Conservation (phyloP, 2,888 invertebrate species). For the Ceriagrion tenellum region DNA sequence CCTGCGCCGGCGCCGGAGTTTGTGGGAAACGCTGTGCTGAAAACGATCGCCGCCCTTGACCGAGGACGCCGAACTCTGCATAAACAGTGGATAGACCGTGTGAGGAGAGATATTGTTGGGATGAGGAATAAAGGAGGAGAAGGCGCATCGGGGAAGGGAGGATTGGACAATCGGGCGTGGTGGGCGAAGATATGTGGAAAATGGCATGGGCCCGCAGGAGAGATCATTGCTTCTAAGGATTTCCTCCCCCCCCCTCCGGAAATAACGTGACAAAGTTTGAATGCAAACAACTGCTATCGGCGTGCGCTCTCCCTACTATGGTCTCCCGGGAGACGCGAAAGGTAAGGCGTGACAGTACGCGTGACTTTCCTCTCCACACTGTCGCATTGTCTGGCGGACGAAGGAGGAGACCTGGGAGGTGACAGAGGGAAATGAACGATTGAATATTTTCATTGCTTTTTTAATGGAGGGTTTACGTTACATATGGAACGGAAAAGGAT, state of each 20-base stretch:
- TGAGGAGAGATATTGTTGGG: not conserved
- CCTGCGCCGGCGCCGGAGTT: not conserved
- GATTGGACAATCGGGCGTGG: not conserved
- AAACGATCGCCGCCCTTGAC: not conserved
- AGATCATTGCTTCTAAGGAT: not conserved
- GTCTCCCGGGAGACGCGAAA: not conserved
- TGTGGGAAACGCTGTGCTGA: conserved; percentile 5
- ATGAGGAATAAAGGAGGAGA: not conserved
- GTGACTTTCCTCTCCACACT: not conserved
- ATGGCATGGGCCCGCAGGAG: not conserved
- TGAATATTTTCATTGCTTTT: not conserved
- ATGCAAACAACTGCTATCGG: not conserved
- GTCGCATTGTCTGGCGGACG: not conserved
- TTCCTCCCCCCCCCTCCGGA: not conserved
- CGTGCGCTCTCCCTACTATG: not conserved
- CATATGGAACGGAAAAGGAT: not conserved
- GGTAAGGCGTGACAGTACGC: not conserved
- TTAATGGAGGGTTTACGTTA: not conserved
- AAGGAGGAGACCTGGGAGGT: not conserved
- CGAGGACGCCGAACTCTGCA: conserved; percentile 38
- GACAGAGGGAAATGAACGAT: not conserved
- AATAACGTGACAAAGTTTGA: not conserved
- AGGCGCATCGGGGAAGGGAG: not conserved
- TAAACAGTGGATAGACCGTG: not conserved
- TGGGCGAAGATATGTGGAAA: not conserved